These are phyloP conservation scores for Heliopora coerulea DNA, from an alignment of 92 coral and sea anemone species.

Conservation along the genomic window DNA sequence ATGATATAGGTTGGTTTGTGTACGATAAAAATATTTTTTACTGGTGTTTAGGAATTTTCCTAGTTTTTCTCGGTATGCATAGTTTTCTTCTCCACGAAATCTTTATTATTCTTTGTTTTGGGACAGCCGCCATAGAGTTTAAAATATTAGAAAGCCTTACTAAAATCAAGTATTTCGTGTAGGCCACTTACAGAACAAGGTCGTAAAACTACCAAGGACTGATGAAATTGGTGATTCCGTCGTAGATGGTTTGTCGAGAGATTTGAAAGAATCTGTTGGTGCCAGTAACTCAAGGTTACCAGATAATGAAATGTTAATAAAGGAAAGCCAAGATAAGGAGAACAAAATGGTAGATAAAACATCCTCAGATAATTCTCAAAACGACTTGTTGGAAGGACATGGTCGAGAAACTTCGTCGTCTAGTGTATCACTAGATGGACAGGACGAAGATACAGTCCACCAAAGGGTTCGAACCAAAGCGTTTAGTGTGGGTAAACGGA, in stretches of 20 bases:
- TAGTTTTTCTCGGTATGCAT: too few relatives aligned
- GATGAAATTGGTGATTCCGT: not conserved
- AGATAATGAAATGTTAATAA: not conserved
- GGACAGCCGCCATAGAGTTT: too few relatives aligned
- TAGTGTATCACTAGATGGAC: not conserved
- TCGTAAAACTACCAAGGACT: not conserved
- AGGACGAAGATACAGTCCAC: slow-evolving; percentile 1
- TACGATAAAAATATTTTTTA: too few relatives aligned
- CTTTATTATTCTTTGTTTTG: too few relatives aligned
- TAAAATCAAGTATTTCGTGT: too few relatives aligned
- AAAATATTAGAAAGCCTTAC: too few relatives aligned
- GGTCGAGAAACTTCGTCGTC: not conserved
- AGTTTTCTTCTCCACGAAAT: too few relatives aligned
- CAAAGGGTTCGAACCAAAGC: slow-evolving; percentile 12
- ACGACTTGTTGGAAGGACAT: not conserved
- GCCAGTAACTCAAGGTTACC: not conserved
- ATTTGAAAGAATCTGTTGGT: not conserved
- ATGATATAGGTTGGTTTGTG: slow-evolving; percentile 6
- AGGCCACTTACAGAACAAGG: not conserved
- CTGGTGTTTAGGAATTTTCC: too few relatives aligned
- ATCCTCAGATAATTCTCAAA: not conserved
- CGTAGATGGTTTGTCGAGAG: not conserved
- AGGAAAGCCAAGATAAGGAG: slow-evolving; percentile 14
- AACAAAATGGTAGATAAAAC: not conserved
- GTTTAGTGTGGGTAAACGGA: slow-evolving; percentile 28